Base-by-base conservation (phyloP, 2,113 vertebrate genomes). In the Perca schrenkii region DNA sequence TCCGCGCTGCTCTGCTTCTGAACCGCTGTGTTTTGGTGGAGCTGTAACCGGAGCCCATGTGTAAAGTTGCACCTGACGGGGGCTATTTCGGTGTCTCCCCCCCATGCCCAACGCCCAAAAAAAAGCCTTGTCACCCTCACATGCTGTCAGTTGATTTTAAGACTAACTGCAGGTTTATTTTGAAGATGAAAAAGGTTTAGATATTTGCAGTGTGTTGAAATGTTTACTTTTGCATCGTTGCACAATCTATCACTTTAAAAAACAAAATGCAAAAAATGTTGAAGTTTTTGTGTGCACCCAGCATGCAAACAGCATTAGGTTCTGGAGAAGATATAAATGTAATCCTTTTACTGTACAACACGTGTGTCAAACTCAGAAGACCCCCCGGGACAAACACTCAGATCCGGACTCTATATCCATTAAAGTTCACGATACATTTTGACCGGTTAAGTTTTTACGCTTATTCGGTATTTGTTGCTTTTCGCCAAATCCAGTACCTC, bases 21-120 rank as follows among this genome's bases (percentile, higher is more conserved):
- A 74, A 79, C 90, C 75, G 57, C 88, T 80, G 79, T 85, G 82
- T 95, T 94, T 95, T 91, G 84, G 89, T 92, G 84, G 86, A 87
- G 74, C 52, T 89, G 95, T 94, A 97, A 96, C 36, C 6, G 43
- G 94, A 94, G 85, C 74, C 84, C 1, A 67, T 72, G 77, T 87
- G 86, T 95, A 86, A 89, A 82, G 91, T 79, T 94, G 95, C 95
- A 96, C 95, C 95, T 96, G 94, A 94, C 50, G 52, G 84, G 88
- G 80, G 88, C 92, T 97, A 96, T 97, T 97, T 96, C 89, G 65
- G 93, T 82, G 66, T 67, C 64, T 7, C 7, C 19, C 58, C 40
- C 11, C 28, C 47, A 50, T 14, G 65, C 36, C 66, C 58, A 17
- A 56, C 50, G 28, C 49, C 49, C 61, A 79, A 17, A 17, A 77